Evolutionary conservation across 2,113 vertebrate species (phyloP).

Genomic region (Athene noctua): DNA sequence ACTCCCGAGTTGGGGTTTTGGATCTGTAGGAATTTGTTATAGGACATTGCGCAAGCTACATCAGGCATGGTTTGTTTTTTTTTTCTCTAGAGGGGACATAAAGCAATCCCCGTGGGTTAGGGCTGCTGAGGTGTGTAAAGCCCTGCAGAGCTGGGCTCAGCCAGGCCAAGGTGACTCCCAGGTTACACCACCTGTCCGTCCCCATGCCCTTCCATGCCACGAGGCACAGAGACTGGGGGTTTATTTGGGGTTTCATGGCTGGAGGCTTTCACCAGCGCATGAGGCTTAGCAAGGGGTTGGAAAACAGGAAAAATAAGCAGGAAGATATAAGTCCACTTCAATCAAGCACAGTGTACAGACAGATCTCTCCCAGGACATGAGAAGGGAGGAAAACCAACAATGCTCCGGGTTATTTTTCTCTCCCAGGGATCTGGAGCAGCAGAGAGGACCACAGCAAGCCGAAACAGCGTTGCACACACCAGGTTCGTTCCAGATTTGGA

Average conservation of each 20-base stretch:
- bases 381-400: neutral
- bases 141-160: neutral
- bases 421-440: neutral
- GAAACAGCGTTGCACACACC: accelerated
- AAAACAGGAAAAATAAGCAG: neutral
- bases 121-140: accelerated
- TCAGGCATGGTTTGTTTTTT: accelerated
- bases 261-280: neutral
- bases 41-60: neutral
- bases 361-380: neutral
- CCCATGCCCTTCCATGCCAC: neutral
- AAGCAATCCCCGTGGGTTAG: accelerated
- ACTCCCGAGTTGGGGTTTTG: neutral
- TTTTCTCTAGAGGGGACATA: neutral
- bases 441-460: neutral
- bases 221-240: neutral
- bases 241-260: neutral
- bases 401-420: neutral
- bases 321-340: neutral
- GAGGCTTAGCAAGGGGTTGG: neutral
- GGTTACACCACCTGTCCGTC: accelerated
- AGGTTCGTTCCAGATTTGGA: accelerated
- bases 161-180: neutral
- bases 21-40: neutral
- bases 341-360: accelerated